A percentile compares a stretch with the other conserved stretches of the same genome.
These are phyloP conservation scores for Climacteris rufus DNA, from an alignment of 2,113 vertebrate species.

Conservation along the genomic window DNA sequence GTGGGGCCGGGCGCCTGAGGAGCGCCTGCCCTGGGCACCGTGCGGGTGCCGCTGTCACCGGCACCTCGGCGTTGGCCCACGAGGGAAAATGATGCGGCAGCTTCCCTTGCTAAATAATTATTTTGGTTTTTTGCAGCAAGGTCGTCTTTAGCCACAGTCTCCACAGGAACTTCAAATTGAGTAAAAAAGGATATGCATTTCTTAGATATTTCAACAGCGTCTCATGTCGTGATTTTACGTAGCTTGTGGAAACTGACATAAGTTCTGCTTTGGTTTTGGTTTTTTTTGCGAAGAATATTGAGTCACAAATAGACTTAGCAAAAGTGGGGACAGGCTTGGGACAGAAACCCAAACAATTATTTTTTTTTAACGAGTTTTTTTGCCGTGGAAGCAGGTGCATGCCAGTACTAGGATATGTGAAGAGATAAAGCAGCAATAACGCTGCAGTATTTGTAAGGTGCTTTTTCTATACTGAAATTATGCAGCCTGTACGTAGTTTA, in stretches of 20 bases:
- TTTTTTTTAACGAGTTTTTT: background rate
- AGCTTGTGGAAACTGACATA: background rate
- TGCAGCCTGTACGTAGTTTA: fast-evolving
- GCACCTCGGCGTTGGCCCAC: background rate
- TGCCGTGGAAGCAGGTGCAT: background rate
- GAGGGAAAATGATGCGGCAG: background rate
- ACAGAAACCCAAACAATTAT: background rate
- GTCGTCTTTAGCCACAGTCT: background rate
- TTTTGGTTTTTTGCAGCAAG: background rate
- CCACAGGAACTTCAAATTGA: background rate
- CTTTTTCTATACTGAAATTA: background rate
- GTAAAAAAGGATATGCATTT: background rate
- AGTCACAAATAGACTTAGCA: background rate
- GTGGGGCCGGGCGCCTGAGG: background rate
- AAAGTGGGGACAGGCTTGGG: background rate
- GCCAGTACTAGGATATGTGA: too few relatives aligned
- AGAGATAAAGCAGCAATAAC: background rate
- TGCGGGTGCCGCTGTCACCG: fast-evolving
- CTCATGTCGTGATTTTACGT: fast-evolving
- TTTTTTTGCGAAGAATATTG: too few relatives aligned
- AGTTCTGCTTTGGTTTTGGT: background rate
- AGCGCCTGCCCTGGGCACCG: background rate
- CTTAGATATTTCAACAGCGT: fast-evolving
- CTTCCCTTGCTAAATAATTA: background rate
- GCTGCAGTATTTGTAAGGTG: fast-evolving